Percentiles rank a stretch among this genome's conserved stretches.
Conservation (phyloP, 1,140 invertebrate species). For the Euura saliciscinereae region DNA sequence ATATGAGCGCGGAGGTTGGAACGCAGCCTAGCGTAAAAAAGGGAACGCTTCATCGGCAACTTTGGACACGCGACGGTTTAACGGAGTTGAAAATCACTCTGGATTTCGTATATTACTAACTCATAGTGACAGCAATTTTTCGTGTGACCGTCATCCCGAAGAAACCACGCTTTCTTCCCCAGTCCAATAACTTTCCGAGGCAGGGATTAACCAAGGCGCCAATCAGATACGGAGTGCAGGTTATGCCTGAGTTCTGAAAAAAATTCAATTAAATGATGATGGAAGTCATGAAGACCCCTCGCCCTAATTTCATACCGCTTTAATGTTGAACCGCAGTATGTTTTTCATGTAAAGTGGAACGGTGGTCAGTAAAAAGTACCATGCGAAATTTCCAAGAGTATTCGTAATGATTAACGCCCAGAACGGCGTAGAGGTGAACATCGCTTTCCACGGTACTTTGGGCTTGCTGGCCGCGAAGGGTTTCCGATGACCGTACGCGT, state of each 20-base stretch:
- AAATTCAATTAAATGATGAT: background rate
- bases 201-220: slow-evolving; percentile 72
- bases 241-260: slow-evolving; percentile 70
- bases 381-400: slow-evolving; percentile 87
- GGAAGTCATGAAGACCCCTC: slow-evolving; percentile 15
- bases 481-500: slow-evolving; percentile 62
- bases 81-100: slow-evolving; percentile 4
- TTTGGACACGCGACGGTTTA: background rate
- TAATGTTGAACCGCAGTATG: slow-evolving; percentile 86
- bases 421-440: slow-evolving; percentile 76
- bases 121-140: slow-evolving; percentile 72
- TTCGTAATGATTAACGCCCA: slow-evolving; percentile 73
- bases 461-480: slow-evolving; percentile 40
- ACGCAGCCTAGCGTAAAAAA: slow-evolving; percentile 61
- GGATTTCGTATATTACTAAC: slow-evolving; percentile 49
- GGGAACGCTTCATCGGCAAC: background rate
- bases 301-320: slow-evolving; percentile 63
- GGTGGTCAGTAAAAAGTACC: slow-evolving; percentile 92
- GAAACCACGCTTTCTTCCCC: slow-evolving; percentile 62
- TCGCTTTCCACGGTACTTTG: slow-evolving; percentile 69
- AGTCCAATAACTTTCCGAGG: slow-evolving; percentile 70
- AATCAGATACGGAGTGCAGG: slow-evolving; percentile 73
- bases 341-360: slow-evolving; percentile 92
- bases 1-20: slow-evolving; percentile 69
- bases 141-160: slow-evolving; percentile 71